Percentiles rank a stretch among this genome's conserved stretches.
phyloP scores from a whole-genome alignment of 2,888 invertebrate genomes.

The Tipula vernalis region DNA sequence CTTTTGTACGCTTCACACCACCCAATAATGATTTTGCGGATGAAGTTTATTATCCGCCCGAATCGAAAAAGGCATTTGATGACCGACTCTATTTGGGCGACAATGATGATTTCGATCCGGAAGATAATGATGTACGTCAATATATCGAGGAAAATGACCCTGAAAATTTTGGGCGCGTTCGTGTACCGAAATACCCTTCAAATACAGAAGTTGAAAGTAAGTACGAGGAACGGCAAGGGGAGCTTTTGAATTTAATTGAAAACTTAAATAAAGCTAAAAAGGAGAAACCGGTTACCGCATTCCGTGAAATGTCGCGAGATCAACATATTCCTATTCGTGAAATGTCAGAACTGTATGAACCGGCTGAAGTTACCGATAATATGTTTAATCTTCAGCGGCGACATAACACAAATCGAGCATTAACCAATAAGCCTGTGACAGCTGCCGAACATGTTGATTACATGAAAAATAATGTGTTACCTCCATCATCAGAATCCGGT shows the following conservation, averaged over 20 bases:
- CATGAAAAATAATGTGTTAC: not conserved
- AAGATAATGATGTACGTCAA: slow-evolving; percentile 25
- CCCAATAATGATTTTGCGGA: slow-evolving; percentile 60
- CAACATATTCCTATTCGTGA: slow-evolving; percentile 15
- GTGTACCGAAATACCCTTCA: slow-evolving; percentile 15
- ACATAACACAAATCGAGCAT: not conserved
- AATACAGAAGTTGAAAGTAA: slow-evolving; percentile 10
- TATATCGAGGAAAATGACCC: slow-evolving; percentile 24
- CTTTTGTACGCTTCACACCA: slow-evolving; percentile 69
- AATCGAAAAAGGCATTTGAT: slow-evolving; percentile 37
- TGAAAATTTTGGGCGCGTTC: slow-evolving; percentile 14
- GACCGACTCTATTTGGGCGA: slow-evolving; percentile 18
- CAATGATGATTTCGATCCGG: slow-evolving; percentile 20
- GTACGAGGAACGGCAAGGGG: slow-evolving; percentile 14
- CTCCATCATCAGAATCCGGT: slow-evolving; percentile 23
- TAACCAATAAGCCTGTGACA: not conserved
- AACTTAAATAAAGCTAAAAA: not conserved
- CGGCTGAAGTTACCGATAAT: not conserved
- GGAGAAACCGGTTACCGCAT: slow-evolving; percentile 13
- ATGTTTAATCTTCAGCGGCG: not conserved
- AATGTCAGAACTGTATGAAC: not conserved
- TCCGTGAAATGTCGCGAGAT: slow-evolving; percentile 15
- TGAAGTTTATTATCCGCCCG: slow-evolving; percentile 64
- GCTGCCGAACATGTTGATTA: not conserved
- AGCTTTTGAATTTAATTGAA: not conserved